Base-by-base conservation (phyloP, 2,888 invertebrate species). In the Drosophila bunnanda region DNA sequence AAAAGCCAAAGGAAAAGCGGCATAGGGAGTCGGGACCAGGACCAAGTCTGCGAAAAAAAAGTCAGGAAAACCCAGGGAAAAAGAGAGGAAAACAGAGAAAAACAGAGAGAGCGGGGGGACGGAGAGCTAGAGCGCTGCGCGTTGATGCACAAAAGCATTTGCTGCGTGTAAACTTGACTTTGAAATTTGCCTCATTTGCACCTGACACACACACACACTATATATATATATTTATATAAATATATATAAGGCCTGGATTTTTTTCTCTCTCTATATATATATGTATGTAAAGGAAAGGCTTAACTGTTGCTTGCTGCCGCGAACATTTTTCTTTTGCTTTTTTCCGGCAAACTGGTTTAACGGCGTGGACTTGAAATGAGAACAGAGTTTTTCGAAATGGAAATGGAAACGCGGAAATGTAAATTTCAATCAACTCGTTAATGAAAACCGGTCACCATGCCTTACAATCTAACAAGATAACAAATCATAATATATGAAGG, bases 131-230 rank as follows among this genome's bases (percentile, higher is more conserved):
- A 15, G 17, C 32, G 66, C 38, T 58, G 59, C 44, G 76, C 65
- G 78, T 64, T 79, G 76, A 64, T 70, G 82, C 79, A 84, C 85
- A 84, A 87, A 66, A 82, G 77, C 79, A 79, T 79, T 84, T 72
- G 82, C 87, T 84, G 89, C 84, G 79, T 88, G 87, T 84, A 84
- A 84, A 84, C 89, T 84, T 84, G 84, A 84, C 87, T 84, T 89
- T 84, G 84, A 84, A 84, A 84, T 84, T 86, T 84, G 75, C 81
- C 87, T 88, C 89, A 88, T 84, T 88, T 88, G 84, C 89, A 84
- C 79, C 77, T 76, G 80, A 72, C 67, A 53, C 53, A 43, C 76
- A 34, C 43, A 50, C 56, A 53, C 61, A 68, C 25, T 10, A 34
- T 43, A 15, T 39, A 56, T 59, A 28, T 10, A 7, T 34, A 50